Conservation (phyloP, 2,113 vertebrate genomes). For the Coracopsis vasa region DNA sequence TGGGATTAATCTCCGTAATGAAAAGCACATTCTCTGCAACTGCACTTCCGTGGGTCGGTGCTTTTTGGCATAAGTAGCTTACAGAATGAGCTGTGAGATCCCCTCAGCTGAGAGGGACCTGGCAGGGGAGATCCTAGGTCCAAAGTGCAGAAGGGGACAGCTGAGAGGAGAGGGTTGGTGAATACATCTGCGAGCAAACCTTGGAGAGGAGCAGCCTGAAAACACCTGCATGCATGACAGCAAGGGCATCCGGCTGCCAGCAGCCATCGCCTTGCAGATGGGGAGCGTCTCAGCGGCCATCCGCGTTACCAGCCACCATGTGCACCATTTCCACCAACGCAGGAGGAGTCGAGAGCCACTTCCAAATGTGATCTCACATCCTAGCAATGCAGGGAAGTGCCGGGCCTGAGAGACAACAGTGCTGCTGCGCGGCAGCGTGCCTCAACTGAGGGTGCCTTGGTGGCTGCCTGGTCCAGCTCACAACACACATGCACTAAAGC, state of each 20-base stretch:
- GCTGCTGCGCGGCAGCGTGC: not conserved
- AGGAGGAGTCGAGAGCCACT: not conserved
- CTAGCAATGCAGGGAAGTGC: not conserved
- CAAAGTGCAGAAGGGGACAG: not conserved
- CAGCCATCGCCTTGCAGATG: not conserved
- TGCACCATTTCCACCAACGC: not conserved
- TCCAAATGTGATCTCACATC: not conserved
- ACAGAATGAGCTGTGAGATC: not conserved
- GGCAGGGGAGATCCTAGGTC: not conserved
- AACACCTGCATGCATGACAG: rapidly evolving
- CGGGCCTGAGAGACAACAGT: not conserved
- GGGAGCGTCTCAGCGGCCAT: not conserved
- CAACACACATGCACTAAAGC: rapidly evolving
- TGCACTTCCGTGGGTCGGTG: rapidly evolving
- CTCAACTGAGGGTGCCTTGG: rapidly evolving
- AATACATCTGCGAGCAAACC: not conserved
- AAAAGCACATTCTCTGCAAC: not conserved
- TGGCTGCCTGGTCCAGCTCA: not conserved
- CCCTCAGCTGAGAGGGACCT: not conserved
- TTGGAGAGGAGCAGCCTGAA: not conserved
- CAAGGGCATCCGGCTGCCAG: not conserved
- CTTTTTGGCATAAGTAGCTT: not conserved
- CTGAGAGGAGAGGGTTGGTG: not conserved
- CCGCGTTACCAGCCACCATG: not conserved
- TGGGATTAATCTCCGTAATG: rapidly evolving